Percentiles rank a stretch among this genome's conserved stretches.
Conservation (phyloP, 2,113 vertebrate genomes). For the Brienomyrus longianalis region DNA sequence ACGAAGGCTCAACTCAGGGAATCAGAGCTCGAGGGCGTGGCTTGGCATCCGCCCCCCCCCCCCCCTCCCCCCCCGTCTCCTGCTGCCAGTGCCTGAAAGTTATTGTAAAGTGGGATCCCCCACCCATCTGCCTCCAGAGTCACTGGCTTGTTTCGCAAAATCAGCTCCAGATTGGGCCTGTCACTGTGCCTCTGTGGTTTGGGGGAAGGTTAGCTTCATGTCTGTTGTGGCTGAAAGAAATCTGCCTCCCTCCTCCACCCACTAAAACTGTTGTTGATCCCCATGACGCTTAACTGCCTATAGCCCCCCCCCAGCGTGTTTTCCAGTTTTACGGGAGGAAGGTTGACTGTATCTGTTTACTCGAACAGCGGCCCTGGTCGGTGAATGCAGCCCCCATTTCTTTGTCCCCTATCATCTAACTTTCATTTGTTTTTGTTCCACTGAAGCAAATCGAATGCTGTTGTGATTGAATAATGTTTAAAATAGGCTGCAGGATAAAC, state of each 20-base stretch:
- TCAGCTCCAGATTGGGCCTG: conserved; percentile 20
- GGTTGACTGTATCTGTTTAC: not conserved
- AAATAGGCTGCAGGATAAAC: not conserved
- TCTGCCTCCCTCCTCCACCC: not conserved
- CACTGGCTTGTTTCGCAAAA: conserved; percentile 21
- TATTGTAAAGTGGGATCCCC: conserved; percentile 44
- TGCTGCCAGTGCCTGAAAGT: conserved; percentile 44
- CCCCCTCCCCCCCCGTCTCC: not conserved
- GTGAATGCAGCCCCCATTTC: not conserved
- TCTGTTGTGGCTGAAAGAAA: not conserved
- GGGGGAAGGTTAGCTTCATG: not conserved
- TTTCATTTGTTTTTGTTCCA: not conserved
- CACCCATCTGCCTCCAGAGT: conserved; percentile 3
- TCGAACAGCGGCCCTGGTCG: not conserved
- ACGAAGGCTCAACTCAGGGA: conserved; percentile 43
- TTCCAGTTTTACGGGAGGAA: not conserved
- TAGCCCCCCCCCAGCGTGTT: not conserved
- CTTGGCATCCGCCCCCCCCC: conserved; percentile 40
- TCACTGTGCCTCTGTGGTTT: conserved; percentile 4
- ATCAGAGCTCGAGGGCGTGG: conserved; percentile 34
- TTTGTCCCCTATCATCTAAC: not conserved
- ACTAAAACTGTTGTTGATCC: not conserved
- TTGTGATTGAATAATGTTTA: not conserved
- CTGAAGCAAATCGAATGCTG: not conserved
- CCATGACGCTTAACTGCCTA: not conserved